These are phyloP conservation scores for Polydrusus pterygomalis DNA, from an alignment of 2,888 invertebrate species.

Conservation along the genomic window DNA sequence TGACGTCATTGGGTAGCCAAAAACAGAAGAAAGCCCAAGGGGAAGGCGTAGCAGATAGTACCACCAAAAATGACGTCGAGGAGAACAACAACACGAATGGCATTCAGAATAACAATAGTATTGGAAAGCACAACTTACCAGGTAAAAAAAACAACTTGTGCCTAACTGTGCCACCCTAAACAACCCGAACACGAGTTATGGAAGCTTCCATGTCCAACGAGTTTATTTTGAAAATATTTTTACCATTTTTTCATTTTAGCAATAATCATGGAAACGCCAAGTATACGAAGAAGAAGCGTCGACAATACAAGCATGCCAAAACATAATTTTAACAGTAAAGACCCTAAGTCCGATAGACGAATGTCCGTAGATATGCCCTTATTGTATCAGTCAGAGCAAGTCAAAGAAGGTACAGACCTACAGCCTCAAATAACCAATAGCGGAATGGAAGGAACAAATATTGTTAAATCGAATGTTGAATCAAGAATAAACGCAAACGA, in stretches of 20 bases:
- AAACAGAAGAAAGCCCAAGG: conserved; percentile 26
- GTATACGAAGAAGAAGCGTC: conserved; percentile 23
- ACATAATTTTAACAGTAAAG: conserved; percentile 2
- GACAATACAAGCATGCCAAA: conserved; percentile 28
- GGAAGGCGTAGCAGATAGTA: not conserved
- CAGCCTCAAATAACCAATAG: not conserved
- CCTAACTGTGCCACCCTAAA: too few species aligned
- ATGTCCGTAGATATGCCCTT: conserved; percentile 5
- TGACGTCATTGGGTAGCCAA: conserved; percentile 55
- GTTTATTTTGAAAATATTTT: too few species aligned
- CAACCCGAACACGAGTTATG: too few species aligned
- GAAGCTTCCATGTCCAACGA: too few species aligned
- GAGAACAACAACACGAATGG: conserved; percentile 44
- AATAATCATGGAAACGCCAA: conserved; percentile 42
- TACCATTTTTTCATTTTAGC: conserved; percentile 33
- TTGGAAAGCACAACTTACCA: conserved; percentile 49
- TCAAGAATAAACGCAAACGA: too few species aligned
- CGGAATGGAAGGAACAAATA: not conserved
- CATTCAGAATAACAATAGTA: conserved; percentile 38
- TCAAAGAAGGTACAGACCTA: not conserved
- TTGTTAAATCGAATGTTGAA: too few species aligned
- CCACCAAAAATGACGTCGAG: conserved; percentile 23
- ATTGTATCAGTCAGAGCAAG: not conserved
- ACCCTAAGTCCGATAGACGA: not conserved
- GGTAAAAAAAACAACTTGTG: conserved; percentile 15